Percentiles rank a stretch among this genome's conserved stretches.
phyloP scores from a whole-genome alignment of 2,113 vertebrate genomes.

The Rallus limicola region DNA sequence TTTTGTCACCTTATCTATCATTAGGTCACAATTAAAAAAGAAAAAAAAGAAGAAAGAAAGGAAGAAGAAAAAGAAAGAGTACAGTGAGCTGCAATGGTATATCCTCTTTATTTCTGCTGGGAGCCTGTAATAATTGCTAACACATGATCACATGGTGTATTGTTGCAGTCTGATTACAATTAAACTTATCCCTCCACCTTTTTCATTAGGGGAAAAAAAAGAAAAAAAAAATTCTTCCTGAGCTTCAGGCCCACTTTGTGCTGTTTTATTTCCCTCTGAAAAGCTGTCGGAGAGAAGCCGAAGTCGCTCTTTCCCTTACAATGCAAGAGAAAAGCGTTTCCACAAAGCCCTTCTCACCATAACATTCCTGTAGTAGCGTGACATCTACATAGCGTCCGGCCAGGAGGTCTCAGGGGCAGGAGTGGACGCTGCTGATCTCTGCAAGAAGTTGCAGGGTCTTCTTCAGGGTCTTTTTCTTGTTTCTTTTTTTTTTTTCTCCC shows the following conservation, averaged over 20 bases:
- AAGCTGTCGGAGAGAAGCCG: neutral
- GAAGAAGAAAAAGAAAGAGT: neutral
- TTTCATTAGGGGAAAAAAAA: constrained; percentile 17
- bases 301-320: neutral
- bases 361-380: constrained; percentile 26
- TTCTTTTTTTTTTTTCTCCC: too few relatives aligned
- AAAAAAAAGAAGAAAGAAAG: too few relatives aligned
- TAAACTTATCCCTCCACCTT: constrained; percentile 58
- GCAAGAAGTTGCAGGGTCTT: neutral
- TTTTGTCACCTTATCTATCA: neutral
- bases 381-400: neutral
- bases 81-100: neutral
- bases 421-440: neutral
- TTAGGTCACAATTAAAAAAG: neutral
- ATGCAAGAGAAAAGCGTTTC: neutral
- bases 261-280: constrained; percentile 35
- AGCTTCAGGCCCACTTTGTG: constrained; percentile 35
- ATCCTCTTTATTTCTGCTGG: constrained; percentile 32
- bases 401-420: neutral
- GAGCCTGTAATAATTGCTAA: constrained; percentile 66
- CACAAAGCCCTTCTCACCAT: neutral
- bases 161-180: constrained; percentile 67
- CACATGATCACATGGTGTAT: constrained; percentile 67
- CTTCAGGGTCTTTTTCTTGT: too few relatives aligned
- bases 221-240: constrained; percentile 42